A percentile compares a stretch with the other conserved stretches of the same genome.
phyloP scores from a whole-genome alignment of 2,113 vertebrate genomes.

The Cyrtonyx montezumae region DNA sequence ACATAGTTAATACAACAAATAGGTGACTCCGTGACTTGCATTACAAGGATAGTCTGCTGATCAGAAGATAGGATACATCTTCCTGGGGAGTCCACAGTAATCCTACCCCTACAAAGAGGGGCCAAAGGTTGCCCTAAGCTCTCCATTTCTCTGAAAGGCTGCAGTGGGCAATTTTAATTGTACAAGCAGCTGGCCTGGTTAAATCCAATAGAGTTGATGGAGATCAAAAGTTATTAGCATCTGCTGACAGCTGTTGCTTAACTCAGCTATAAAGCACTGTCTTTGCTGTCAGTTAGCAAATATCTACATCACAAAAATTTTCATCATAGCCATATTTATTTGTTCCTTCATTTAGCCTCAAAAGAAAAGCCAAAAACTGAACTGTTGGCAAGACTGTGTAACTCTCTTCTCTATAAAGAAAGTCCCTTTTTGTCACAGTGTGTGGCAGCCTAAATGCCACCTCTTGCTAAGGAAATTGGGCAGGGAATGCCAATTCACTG shows the following conservation, averaged over 20 bases:
- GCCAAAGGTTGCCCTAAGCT: not conserved
- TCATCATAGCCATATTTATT: not conserved
- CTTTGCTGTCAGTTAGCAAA: not conserved
- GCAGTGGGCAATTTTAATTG: not conserved
- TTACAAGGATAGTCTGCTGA: not conserved
- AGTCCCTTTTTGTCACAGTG: not conserved
- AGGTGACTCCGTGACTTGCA: not conserved
- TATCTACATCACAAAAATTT: not conserved
- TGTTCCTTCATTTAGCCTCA: not conserved
- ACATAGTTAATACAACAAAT: not conserved
- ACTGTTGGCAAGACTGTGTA: not conserved
- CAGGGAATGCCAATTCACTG: not conserved
- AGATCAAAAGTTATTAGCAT: not conserved
- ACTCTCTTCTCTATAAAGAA: not conserved
- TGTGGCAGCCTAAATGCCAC: not conserved
- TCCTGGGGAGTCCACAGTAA: not conserved
- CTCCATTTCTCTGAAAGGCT: not conserved
- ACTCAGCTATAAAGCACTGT: not conserved
- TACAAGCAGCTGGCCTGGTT: not conserved
- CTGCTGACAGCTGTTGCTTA: not conserved
- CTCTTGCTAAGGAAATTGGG: not conserved
- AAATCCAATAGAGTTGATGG: not conserved
- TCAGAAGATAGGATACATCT: not conserved
- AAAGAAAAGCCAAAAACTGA: conserved; percentile 2
- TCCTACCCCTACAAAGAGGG: not conserved